A percentile compares a stretch with the other conserved stretches of the same genome.
phyloP scores from a whole-genome alignment of 2,888 invertebrate genomes.

The Caenorhabditis macrosperma region DNA sequence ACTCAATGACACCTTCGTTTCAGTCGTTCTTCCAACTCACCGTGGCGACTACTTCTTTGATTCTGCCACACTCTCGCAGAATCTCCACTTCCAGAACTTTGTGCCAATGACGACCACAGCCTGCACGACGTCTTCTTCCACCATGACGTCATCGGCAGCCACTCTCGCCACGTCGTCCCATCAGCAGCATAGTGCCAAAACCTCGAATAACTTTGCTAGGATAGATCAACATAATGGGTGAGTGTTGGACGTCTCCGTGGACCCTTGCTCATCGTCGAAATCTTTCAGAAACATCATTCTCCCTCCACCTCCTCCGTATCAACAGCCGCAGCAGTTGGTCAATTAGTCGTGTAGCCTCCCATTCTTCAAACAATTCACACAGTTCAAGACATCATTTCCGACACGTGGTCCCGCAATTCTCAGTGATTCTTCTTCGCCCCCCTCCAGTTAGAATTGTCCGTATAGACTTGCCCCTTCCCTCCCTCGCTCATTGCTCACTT shows the following conservation, averaged over 20 bases:
- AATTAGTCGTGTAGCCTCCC: slow-evolving; percentile 26
- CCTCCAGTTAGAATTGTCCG: slow-evolving; percentile 28
- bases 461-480: slow-evolving; percentile 32
- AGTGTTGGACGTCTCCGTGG: not conserved
- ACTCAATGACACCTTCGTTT: no score
- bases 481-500: slow-evolving; percentile 9
- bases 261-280: not conserved
- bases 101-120: slow-evolving; percentile 17
- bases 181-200: slow-evolving; percentile 12
- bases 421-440: slow-evolving; percentile 51
- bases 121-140: slow-evolving; percentile 20
- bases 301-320: slow-evolving; percentile 60
- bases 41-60: slow-evolving; percentile 60
- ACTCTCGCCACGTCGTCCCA: not conserved
- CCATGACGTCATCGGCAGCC: slow-evolving; percentile 21
- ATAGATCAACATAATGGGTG: slow-evolving; percentile 54
- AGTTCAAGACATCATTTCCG: slow-evolving; percentile 45
- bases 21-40: slow-evolving; percentile 38
- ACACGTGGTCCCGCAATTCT: slow-evolving; percentile 59
- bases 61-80: slow-evolving; percentile 58
- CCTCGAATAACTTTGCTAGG: slow-evolving; percentile 27
- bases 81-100: slow-evolving; percentile 23
- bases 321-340: slow-evolving; percentile 59
- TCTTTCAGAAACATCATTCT: slow-evolving; percentile 52
- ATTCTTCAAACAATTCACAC: slow-evolving; percentile 12